These are phyloP conservation scores for Capitulum mitella DNA, from an alignment of 2,888 invertebrate species.

Conservation along the genomic window DNA sequence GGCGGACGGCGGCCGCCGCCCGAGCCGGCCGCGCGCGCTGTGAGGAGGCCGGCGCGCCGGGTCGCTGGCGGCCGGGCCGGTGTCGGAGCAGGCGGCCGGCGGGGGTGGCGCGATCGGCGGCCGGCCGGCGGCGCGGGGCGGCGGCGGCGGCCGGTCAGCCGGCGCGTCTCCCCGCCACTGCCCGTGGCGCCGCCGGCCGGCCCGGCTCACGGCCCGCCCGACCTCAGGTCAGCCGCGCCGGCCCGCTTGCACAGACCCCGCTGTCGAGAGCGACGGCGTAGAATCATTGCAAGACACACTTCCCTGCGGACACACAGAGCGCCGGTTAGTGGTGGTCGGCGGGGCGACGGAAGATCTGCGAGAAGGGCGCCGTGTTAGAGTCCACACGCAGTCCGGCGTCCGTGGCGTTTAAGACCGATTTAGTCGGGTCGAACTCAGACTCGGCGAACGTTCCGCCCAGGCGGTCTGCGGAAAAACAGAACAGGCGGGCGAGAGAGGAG, in stretches of 20 bases:
- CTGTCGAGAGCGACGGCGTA: neutral
- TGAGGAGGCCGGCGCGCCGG: too few species aligned
- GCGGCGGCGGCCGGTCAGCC: neutral
- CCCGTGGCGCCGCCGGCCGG: neutral
- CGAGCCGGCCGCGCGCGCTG: neutral
- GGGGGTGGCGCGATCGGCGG: too few species aligned
- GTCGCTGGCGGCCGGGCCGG: neutral
- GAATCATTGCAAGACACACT: constrained; percentile 19
- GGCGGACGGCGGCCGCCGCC: neutral
- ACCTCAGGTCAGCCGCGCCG: neutral
- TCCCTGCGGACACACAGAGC: neutral
- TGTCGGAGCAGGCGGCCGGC: neutral
- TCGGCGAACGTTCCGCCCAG: too few species aligned
- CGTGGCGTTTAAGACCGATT: too few species aligned
- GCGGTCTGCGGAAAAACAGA: too few species aligned
- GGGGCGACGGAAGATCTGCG: too few species aligned
- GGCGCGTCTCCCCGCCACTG: constrained; percentile 5
- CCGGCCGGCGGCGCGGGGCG: neutral
- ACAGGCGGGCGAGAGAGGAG: too few species aligned
- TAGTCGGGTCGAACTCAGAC: too few species aligned
- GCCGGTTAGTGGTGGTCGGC: too few species aligned
- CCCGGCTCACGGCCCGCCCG: neutral
- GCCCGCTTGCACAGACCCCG: neutral
- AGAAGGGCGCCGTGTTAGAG: too few species aligned
- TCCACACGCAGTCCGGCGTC: too few species aligned